Evolutionary conservation across 1,140 invertebrate genomes (phyloP), one percentile per base, ranked within the genome.

Genomic region (Diachasma alloeum): DNA sequence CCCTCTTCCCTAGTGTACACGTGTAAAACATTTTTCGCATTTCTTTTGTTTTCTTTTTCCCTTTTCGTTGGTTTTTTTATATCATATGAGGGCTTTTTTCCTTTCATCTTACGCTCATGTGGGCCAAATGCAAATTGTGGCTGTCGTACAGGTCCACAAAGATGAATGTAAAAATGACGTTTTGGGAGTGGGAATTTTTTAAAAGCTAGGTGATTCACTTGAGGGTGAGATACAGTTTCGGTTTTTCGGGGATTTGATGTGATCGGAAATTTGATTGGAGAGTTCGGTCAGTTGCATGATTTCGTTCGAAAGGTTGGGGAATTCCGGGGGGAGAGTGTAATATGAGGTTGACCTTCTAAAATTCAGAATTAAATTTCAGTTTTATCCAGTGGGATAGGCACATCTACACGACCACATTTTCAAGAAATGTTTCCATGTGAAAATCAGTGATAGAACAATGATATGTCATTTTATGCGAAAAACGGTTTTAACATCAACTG

Each of bases 81-180:
- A 63, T 72, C 63, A 69, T 44, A 66, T 73, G 74, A 31, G 48
- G 66, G 56, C 74, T 72, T 37, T 69, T 36, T 53, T 22, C 22
- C 72, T 76, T 78, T 78, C 37, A 78, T 78, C 73, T 76, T 74
- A 44, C 26, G 17, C 56, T 46, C 22, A 72, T 46, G 24, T 63
- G 53, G 56, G 17, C 68, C n/a, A 26, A 73, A 77, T 75, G 78
- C 75, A 77, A 78, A 80, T 80, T 78, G 59, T 66, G 66, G 42
- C 19, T 80, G 76, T 77, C 76, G 72, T 72, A 68, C 44, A 75
- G 31, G 59, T 72, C 42, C 46, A 15, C 59, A 26, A 63, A 13
- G 59, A 63, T 63, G 59, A 63, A 63, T 24, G 59, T 10, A 31
- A 63, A 63, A 63, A 19, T 24, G 22, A 4, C 5, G 4, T 26